Conservation (phyloP, 1,140 invertebrate genomes). For the Zaprionus capensis region DNA sequence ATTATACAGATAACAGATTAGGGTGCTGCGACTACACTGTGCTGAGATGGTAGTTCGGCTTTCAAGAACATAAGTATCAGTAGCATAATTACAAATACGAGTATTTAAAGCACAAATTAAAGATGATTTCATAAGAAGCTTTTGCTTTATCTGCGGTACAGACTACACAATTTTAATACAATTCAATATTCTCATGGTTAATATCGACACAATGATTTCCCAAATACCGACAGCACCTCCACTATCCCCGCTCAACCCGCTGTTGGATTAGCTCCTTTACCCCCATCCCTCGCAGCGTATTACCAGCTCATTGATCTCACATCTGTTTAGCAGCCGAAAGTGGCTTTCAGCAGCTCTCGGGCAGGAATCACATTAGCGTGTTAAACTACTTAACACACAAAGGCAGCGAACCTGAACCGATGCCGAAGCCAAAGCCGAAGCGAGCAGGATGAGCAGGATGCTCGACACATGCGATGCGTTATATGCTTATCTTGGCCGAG, state of each 20-base stretch:
- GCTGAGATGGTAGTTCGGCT: no score
- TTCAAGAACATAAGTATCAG: not conserved
- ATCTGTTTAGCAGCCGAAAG: constrained; percentile 29
- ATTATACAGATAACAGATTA: no score
- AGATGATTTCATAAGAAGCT: no score
- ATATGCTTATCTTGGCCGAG: not conserved
- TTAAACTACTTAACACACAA: constrained; percentile 70
- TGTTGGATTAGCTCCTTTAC: not conserved
- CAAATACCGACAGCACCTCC: not conserved
- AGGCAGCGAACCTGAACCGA: constrained; percentile 12
- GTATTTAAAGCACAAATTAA: not conserved
- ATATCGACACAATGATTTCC: not conserved
- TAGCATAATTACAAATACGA: not conserved
- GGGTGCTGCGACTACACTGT: no score
- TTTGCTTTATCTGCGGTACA: not conserved
- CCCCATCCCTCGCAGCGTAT: not conserved
- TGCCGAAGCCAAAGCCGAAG: not conserved
- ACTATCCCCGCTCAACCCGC: not conserved
- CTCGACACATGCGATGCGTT: not conserved
- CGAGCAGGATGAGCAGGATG: not conserved
- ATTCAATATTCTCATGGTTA: not conserved
- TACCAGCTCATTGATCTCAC: constrained; percentile 42
- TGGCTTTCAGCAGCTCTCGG: constrained; percentile 36
- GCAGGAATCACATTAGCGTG: constrained; percentile 69
- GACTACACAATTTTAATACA: not conserved